A percentile compares a stretch with the other conserved stretches of the same genome.
These are phyloP conservation scores for Tetanocera ferruginea DNA, from an alignment of 2,888 invertebrate genomes.

Conservation along the genomic window DNA sequence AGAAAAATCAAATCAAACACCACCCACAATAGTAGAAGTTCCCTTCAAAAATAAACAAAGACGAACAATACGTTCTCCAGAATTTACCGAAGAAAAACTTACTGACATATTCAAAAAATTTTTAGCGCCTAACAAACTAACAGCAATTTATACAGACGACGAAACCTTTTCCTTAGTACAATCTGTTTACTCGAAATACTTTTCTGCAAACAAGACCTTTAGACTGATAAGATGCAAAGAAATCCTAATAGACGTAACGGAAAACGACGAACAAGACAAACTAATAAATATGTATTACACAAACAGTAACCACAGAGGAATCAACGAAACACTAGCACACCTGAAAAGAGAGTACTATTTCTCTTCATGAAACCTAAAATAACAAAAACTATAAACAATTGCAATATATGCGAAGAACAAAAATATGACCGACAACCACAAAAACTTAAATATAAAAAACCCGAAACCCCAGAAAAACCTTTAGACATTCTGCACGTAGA, in stretches of 20 bases:
- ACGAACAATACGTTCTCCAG: no score
- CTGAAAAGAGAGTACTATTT: slow-evolving; percentile 47
- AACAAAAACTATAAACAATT: slow-evolving; percentile 49
- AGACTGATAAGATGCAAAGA: not conserved
- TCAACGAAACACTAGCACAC: slow-evolving; percentile 44
- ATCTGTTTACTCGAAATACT: no score
- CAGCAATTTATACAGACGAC: no score
- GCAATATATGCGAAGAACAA: slow-evolving; percentile 32
- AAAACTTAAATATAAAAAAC: slow-evolving; percentile 43
- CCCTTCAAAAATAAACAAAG: not conserved
- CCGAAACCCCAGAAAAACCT: slow-evolving; percentile 31
- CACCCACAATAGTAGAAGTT: not conserved
- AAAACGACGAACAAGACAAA: slow-evolving; percentile 42
- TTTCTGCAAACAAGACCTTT: not conserved
- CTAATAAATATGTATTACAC: slow-evolving; percentile 42
- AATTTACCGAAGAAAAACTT: no score
- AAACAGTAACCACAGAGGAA: slow-evolving; percentile 44
- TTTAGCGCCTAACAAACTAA: no score
- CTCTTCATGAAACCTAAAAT: slow-evolving; percentile 47
- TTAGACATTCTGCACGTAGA: slow-evolving; percentile 47
- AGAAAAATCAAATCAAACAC: not conserved
- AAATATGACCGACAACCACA: slow-evolving; percentile 46
- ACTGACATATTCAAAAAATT: not conserved
- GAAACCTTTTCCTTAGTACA: no score
- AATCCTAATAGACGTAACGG: slow-evolving; percentile 13